phyloP scores from a whole-genome alignment of 2,113 vertebrate species.

The Mastomys natalensis region DNA sequence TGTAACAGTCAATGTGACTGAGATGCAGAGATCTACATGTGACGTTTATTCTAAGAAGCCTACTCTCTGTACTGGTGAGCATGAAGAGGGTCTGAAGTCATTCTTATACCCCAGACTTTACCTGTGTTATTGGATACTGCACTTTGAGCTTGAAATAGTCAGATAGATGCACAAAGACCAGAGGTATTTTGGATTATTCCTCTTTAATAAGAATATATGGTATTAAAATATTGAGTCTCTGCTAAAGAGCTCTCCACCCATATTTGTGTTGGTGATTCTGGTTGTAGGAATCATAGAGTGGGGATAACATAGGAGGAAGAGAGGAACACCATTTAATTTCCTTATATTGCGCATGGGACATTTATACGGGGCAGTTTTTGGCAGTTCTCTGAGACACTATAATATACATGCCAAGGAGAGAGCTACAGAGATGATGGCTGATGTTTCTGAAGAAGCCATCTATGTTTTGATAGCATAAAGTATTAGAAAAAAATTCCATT shows the following conservation, averaged over 20 bases:
- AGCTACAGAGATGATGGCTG: background rate
- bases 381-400: conserved; percentile 34
- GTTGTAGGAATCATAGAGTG: background rate
- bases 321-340: conserved; percentile 20
- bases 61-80: background rate
- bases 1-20: background rate
- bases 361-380: conserved; percentile 10
- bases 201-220: conserved; percentile 34
- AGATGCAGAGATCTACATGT: background rate
- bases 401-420: background rate
- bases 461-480: conserved; percentile 33
- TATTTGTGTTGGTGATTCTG: conserved; percentile 36
- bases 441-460: background rate
- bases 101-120: background rate
- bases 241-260: background rate
- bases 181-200: background rate
- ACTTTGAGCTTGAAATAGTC: background rate
- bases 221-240: background rate
- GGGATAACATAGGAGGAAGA: background rate
- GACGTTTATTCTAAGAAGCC: background rate
- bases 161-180: background rate
- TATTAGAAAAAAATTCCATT: background rate
- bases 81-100: background rate
- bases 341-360: background rate
- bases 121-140: background rate